A percentile compares a stretch with the other conserved stretches of the same genome.
Conservation (phyloP, 2,113 vertebrate genomes). For the Astur gentilis region DNA sequence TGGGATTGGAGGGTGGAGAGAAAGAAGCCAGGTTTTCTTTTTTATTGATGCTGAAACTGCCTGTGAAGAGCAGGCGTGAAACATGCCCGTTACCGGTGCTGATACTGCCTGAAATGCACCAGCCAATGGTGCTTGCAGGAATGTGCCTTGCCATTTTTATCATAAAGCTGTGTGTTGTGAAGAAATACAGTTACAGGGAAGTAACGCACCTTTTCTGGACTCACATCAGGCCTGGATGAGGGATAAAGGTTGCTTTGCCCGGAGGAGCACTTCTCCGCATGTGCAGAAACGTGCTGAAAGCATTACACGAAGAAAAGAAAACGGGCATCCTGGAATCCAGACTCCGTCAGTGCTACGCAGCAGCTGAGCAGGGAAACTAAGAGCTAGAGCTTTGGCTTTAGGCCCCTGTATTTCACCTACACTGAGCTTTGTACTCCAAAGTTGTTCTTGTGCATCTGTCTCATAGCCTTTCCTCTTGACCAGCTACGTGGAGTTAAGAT, state of each 20-base stretch:
- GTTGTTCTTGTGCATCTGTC: background rate
- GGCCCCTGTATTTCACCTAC: background rate
- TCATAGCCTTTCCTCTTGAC: background rate
- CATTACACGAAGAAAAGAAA: background rate
- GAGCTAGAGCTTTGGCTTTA: background rate
- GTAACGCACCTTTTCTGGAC: background rate
- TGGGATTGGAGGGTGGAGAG: background rate
- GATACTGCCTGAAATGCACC: background rate
- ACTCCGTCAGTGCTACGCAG: background rate
- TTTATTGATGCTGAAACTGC: background rate
- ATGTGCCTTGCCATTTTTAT: background rate
- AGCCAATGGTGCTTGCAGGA: background rate
- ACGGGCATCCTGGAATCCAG: background rate
- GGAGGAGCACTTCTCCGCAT: background rate
- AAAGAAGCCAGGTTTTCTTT: background rate
- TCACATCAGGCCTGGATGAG: background rate
- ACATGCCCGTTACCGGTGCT: background rate
- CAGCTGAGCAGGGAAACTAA: background rate
- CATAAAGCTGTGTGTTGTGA: background rate
- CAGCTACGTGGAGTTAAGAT: background rate
- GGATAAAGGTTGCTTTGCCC: background rate
- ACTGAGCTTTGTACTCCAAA: background rate
- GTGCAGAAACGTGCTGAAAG: background rate
- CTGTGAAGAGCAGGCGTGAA: background rate
- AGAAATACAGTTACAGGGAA: background rate